A percentile compares a stretch with the other conserved stretches of the same genome.
Conservation (phyloP, 2,113 vertebrate species). For the Columbina picui region DNA sequence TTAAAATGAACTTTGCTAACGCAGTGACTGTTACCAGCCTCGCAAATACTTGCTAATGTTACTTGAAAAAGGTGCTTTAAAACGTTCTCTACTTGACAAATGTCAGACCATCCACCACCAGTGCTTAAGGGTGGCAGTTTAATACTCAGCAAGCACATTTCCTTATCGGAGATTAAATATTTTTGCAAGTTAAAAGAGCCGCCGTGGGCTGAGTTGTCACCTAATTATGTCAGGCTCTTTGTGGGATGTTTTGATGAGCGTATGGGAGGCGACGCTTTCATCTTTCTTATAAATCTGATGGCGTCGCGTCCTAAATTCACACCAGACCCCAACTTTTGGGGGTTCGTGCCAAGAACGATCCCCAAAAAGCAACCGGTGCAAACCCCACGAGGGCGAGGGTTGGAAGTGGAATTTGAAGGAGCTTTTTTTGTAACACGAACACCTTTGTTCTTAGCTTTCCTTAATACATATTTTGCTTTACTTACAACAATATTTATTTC, state of each 20-base stretch:
- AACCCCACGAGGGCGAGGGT: rapidly evolving
- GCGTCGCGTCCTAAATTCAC: background rate
- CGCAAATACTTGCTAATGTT: background rate
- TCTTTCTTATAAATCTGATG: slow-evolving; percentile 17
- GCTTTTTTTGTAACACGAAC: background rate
- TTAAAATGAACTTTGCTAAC: background rate
- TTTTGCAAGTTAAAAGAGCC: slow-evolving; percentile 59
- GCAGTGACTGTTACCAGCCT: background rate
- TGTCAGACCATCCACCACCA: background rate
- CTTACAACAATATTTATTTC: background rate
- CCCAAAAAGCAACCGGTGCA: too few relatives aligned
- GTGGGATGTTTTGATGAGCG: slow-evolving; percentile 58
- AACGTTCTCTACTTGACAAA: background rate
- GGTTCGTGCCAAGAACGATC: background rate
- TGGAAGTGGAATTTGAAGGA: background rate
- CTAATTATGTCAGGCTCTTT: slow-evolving; percentile 65
- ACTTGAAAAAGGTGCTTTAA: background rate
- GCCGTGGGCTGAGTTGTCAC: slow-evolving; percentile 67
- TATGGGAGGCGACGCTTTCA: slow-evolving; percentile 13
- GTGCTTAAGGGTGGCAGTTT: background rate
- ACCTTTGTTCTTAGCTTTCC: background rate
- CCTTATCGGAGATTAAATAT: slow-evolving; percentile 50
- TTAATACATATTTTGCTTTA: background rate
- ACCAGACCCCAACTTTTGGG: background rate
- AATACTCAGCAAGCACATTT: slow-evolving; percentile 3